Conservation (phyloP, 2,113 vertebrate genomes). For the Apodemus sylvaticus region DNA sequence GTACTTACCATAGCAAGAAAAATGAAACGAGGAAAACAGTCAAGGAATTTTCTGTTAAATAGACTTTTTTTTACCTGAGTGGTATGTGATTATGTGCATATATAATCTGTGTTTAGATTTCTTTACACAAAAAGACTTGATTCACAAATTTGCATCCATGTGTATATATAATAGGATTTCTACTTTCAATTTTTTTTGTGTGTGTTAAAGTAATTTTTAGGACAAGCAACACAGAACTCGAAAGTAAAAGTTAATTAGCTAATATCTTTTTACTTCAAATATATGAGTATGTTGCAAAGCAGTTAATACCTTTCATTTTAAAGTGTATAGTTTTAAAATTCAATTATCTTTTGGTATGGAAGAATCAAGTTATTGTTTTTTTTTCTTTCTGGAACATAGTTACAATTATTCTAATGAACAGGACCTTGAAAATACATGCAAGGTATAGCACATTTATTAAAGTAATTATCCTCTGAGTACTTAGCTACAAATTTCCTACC, state of each 20-base stretch:
- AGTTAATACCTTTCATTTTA: slow-evolving; percentile 41
- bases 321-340: slow-evolving; percentile 54
- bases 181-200: neutral
- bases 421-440: slow-evolving; percentile 29
- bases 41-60: neutral
- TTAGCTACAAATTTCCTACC: slow-evolving; percentile 66
- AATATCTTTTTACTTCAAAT: neutral
- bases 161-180: neutral
- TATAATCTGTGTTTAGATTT: neutral
- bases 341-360: slow-evolving; percentile 47
- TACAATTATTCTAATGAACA: slow-evolving; percentile 54
- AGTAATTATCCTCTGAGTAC: slow-evolving; percentile 62
- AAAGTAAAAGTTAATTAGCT: slow-evolving; percentile 1
- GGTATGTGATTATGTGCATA: neutral
- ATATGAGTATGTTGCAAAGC: neutral
- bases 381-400: neutral
- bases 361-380: neutral
- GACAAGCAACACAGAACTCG: neutral
- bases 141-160: neutral
- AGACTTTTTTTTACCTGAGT: no score
- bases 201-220: neutral
- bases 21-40: neutral
- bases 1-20: neutral
- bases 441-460: slow-evolving; percentile 68
- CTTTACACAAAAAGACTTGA: neutral